Evolutionary conservation across 2,113 vertebrate species (phyloP).

Genomic region (Elgaria multicarinata): DNA sequence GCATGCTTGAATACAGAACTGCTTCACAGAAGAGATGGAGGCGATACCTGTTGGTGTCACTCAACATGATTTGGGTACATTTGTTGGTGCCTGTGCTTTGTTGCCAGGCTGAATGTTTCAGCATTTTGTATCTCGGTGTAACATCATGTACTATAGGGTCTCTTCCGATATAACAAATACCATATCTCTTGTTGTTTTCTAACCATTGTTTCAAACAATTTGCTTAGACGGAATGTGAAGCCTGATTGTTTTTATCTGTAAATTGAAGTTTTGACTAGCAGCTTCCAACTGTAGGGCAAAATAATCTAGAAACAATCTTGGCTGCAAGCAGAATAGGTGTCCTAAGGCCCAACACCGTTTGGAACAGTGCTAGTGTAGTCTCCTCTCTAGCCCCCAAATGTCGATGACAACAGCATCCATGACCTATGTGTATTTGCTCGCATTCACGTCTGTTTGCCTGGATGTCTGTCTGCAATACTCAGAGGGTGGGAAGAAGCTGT

Average conservation of each 20-base stretch:
- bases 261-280: constrained; percentile 28
- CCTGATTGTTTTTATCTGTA: constrained; percentile 25
- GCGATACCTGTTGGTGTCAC: background rate
- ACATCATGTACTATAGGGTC: background rate
- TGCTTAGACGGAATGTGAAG: background rate
- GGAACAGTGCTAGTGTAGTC: background rate
- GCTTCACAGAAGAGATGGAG: constrained; percentile 58
- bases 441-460: background rate
- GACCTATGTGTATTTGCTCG: background rate
- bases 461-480: background rate
- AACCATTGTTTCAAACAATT: constrained; percentile 37
- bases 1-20: constrained; percentile 44
- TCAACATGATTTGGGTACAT: constrained; percentile 22
- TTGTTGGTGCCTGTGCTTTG: constrained; percentile 47
- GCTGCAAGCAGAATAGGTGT: background rate
- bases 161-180: constrained; percentile 13
- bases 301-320: background rate
- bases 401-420: background rate
- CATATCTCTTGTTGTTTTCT: background rate
- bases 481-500: constrained; percentile 19
- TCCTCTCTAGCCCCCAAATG: constrained; percentile 18
- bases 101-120: constrained; percentile 36
- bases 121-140: constrained; percentile 10
- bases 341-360: background rate
- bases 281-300: constrained; percentile 21